Percentiles rank a stretch among this genome's conserved stretches.
These are phyloP conservation scores for Harpalus rufipes DNA, from an alignment of 2,888 invertebrate genomes.

Conservation along the genomic window DNA sequence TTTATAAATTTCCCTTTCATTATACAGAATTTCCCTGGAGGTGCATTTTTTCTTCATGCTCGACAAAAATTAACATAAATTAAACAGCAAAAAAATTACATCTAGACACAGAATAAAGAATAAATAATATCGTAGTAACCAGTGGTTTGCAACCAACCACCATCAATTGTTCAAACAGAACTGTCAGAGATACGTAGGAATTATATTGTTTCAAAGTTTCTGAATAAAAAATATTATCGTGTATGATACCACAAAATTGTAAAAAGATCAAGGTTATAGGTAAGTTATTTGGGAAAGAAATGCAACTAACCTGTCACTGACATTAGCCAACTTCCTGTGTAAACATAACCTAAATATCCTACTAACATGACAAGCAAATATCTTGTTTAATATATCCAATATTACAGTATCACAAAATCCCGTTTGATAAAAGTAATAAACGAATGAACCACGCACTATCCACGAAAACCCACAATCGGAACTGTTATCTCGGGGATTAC, in stretches of 20 bases:
- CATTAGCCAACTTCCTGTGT: not conserved
- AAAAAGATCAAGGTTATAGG: no score
- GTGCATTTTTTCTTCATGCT: not conserved
- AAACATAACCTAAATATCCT: constrained; percentile 7
- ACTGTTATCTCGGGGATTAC: not conserved
- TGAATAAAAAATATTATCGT: not conserved
- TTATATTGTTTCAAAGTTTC: not conserved
- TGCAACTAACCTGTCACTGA: not conserved
- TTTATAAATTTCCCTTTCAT: not conserved
- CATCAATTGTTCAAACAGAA: not conserved
- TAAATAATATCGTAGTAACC: not conserved
- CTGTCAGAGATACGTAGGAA: not conserved
- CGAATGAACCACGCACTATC: constrained; percentile 7
- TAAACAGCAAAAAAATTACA: not conserved
- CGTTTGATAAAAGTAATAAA: constrained; percentile 14
- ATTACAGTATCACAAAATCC: constrained; percentile 31
- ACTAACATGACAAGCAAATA: constrained; percentile 13
- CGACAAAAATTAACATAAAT: not conserved
- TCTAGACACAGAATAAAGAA: not conserved
- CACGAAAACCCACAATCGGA: not conserved
- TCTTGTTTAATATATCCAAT: not conserved
- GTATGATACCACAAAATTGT: not conserved
- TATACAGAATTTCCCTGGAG: not conserved
- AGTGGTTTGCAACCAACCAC: no score
- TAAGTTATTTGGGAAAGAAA: not conserved